Conservation (phyloP, 2,888 invertebrate species). For the Temnothorax ravouxi region DNA sequence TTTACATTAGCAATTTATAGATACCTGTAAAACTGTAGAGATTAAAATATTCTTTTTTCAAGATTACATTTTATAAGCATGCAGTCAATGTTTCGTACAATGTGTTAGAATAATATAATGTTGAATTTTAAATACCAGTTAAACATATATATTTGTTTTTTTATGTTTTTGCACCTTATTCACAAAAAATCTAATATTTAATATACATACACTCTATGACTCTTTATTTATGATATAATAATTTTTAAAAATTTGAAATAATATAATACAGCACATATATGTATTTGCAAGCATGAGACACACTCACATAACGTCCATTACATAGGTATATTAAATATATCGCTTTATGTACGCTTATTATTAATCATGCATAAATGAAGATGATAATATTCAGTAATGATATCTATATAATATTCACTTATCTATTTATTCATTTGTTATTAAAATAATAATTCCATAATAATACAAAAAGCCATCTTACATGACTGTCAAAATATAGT, state of each 20-base stretch:
- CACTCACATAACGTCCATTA: neutral
- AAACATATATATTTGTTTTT: constrained; percentile 5
- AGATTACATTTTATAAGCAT: too few relatives aligned
- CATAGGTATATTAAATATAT: constrained; percentile 2
- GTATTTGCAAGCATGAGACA: neutral
- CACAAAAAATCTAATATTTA: constrained; percentile 2
- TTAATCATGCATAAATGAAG: constrained; percentile 14
- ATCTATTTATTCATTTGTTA: constrained; percentile 11
- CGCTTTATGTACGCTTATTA: neutral
- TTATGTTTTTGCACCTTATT: neutral
- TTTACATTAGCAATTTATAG: too few relatives aligned
- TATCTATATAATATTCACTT: neutral
- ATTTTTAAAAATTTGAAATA: constrained; percentile 23
- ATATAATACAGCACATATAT: neutral
- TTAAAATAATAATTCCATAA: neutral
- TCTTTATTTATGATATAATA: neutral
- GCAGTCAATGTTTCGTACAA: too few relatives aligned
- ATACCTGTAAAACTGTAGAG: too few relatives aligned
- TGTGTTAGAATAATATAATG: neutral
- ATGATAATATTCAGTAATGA: neutral
- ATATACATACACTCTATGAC: neutral
- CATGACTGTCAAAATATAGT: neutral
- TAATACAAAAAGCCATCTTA: neutral
- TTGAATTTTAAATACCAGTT: constrained; percentile 17
- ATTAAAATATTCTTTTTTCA: too few relatives aligned